phyloP scores from a whole-genome alignment of 2,888 invertebrate genomes.

The Perizoma flavofasciatum region DNA sequence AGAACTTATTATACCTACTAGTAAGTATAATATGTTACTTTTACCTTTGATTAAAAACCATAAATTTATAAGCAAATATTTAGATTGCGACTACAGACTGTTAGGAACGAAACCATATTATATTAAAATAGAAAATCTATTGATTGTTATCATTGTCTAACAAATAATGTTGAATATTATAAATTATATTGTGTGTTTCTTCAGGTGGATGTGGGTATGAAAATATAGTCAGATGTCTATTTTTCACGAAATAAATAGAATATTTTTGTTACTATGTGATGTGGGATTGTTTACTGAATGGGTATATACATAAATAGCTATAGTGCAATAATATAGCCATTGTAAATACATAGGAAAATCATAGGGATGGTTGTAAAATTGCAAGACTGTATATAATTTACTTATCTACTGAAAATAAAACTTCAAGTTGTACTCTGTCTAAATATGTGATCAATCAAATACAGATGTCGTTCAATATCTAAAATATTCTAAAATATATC shows the following conservation, averaged over 20 bases:
- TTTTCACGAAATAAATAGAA: constrained; percentile 75
- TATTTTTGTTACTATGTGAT: constrained; percentile 78
- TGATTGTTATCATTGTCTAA: constrained; percentile 80
- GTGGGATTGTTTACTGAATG: constrained; percentile 76
- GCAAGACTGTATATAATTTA: constrained; percentile 68
- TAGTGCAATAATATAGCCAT: constrained; percentile 63
- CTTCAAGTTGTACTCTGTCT: constrained; percentile 26
- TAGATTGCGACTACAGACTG: constrained; percentile 61
- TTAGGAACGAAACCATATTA: constrained; percentile 72
- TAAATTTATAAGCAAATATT: constrained; percentile 55
- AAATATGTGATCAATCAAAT: constrained; percentile 15
- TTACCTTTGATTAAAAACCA: constrained; percentile 45
- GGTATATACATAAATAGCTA: constrained; percentile 63
- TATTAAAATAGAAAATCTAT: constrained; percentile 77
- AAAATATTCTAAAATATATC: background rate
- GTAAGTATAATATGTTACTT: background rate
- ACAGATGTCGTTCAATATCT: constrained; percentile 6
- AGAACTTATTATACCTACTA: constrained; percentile 1
- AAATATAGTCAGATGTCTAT: constrained; percentile 74
- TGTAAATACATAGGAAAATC: constrained; percentile 67
- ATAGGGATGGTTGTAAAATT: constrained; percentile 73
- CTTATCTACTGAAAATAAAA: constrained; percentile 23
- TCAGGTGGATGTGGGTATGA: constrained; percentile 71
- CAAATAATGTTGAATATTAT: constrained; percentile 79
- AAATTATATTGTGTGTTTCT: constrained; percentile 79